Conservation (phyloP, 2,113 vertebrate genomes). For the Lipotes vexillifer region DNA sequence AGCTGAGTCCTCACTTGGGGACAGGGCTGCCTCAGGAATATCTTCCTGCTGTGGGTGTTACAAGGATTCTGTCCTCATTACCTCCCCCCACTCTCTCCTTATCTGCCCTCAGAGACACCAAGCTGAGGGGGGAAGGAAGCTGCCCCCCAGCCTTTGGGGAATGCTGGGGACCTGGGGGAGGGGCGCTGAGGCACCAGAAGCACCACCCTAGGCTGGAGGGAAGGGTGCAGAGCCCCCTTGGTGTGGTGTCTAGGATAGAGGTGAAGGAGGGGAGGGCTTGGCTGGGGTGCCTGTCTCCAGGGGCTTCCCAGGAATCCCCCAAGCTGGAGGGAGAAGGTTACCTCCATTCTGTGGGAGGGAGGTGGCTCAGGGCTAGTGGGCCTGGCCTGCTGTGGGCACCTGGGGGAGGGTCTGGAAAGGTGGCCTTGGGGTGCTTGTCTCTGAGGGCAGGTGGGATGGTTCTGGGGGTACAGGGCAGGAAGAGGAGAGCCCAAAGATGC, state of each 20-base stretch:
- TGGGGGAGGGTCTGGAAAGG: background rate
- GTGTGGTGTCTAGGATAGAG: background rate
- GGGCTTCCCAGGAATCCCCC: background rate
- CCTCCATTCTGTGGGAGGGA: background rate
- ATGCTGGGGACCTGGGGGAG: background rate
- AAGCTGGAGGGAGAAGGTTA: background rate
- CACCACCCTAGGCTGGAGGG: background rate
- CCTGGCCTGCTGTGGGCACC: background rate
- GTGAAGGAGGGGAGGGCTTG: background rate
- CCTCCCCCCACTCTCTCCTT: background rate
- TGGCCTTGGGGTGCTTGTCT: background rate
- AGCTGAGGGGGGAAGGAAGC: background rate
- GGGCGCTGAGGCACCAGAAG: rapidly evolving
- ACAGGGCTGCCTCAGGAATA: background rate
- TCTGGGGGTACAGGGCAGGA: background rate
- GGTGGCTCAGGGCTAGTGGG: background rate
- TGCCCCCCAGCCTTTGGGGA: background rate
- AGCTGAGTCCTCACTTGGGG: background rate
- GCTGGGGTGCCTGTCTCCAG: background rate
- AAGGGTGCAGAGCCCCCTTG: background rate
- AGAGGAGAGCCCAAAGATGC: background rate
- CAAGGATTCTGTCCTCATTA: background rate
- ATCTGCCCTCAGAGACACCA: background rate
- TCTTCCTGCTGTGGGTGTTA: background rate
- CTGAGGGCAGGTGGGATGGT: background rate